These are phyloP conservation scores for Laterallus jamaicensis DNA, from an alignment of 2,113 vertebrate genomes.

Conservation along the genomic window DNA sequence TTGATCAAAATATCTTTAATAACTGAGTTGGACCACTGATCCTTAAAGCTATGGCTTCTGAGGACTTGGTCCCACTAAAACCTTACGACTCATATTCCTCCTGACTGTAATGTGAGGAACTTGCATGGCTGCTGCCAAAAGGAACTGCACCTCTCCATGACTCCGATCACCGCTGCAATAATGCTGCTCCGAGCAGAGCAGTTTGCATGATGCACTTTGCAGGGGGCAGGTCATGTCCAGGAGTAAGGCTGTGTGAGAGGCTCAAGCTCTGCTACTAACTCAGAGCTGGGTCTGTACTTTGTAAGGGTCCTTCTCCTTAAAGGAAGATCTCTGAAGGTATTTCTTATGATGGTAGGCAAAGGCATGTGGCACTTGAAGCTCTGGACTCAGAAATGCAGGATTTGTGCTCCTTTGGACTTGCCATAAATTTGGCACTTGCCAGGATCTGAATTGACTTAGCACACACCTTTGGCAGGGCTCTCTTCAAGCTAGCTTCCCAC, in stretches of 20 bases:
- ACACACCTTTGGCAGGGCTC: not conserved
- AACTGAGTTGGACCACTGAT: not conserved
- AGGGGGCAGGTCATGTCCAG: not conserved
- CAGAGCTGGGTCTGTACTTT: not conserved
- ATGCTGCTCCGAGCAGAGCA: not conserved
- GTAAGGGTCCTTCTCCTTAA: not conserved
- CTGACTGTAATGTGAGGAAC: rapidly evolving
- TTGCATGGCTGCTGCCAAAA: not conserved
- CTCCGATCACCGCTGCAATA: not conserved
- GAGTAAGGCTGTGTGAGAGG: not conserved
- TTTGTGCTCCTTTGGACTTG: not conserved
- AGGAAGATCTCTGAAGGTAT: not conserved
- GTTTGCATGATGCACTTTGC: not conserved
- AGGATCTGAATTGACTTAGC: conserved; percentile 7
- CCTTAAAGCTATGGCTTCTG: not conserved
- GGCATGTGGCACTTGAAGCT: not conserved
- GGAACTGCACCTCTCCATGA: rapidly evolving
- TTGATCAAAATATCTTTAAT: not conserved
- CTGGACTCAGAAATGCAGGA: not conserved
- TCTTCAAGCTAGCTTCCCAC: not conserved
- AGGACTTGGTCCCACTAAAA: not conserved
- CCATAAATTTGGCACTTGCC: not conserved
- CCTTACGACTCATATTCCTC: not conserved
- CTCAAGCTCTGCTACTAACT: not conserved
- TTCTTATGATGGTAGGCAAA: not conserved